phyloP scores from a whole-genome alignment of 2,797 vertebrate genomes.

The Smutsia gigantea region DNA sequence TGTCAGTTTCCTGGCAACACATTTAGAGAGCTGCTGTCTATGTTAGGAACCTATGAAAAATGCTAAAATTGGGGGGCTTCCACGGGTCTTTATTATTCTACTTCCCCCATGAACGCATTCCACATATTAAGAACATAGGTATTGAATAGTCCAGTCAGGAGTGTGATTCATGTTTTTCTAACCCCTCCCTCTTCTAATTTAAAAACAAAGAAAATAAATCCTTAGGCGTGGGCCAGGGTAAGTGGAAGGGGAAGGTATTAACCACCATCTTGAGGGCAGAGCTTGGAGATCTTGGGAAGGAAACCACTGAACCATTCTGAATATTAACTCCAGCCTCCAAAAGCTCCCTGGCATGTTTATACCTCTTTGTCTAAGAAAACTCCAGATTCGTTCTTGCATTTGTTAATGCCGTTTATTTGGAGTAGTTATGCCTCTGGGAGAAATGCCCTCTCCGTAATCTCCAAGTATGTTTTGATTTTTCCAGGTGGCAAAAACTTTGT shows the following conservation, averaged over 20 bases:
- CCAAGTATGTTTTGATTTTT: background rate
- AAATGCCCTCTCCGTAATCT: background rate
- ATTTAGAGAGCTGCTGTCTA: background rate
- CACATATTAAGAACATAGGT: background rate
- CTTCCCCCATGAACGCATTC: background rate
- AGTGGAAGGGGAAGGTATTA: background rate
- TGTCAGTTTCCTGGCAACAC: background rate
- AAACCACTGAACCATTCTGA: background rate
- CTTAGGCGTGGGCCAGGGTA: rapidly evolving
- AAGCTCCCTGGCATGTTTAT: background rate
- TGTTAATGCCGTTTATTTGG: background rate
- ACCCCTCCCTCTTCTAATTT: background rate
- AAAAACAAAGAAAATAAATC: background rate
- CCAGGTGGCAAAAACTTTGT: background rate
- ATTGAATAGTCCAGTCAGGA: background rate
- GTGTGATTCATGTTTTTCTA: background rate
- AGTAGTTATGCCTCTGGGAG: background rate
- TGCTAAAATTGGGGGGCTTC: background rate
- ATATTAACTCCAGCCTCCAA: background rate
- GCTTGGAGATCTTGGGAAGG: background rate
- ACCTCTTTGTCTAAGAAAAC: background rate
- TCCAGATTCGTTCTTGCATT: background rate
- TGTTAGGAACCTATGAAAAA: background rate
- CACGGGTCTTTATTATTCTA: background rate
- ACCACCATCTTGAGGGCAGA: too few relatives aligned